Evolutionary conservation across 2,113 vertebrate genomes (phyloP).

Genomic region (Pseudopodoces humilis): DNA sequence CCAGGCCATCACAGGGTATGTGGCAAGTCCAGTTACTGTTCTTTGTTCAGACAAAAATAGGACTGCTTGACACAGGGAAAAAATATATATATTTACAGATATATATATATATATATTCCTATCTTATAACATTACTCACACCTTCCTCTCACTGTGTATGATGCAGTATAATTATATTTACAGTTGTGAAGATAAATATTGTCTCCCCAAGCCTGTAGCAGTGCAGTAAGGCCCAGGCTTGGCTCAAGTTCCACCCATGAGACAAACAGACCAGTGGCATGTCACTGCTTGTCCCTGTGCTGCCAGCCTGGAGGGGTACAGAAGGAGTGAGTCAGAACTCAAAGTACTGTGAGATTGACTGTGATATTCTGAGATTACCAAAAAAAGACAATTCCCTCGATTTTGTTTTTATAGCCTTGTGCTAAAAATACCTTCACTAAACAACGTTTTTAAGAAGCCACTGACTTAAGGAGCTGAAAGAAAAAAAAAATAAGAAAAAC

Average conservation of each 20-base stretch:
- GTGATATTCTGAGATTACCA: slow-evolving; percentile 3
- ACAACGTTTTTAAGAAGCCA: background rate
- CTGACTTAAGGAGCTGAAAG: background rate
- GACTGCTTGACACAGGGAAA: background rate
- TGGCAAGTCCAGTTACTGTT: background rate
- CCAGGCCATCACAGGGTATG: background rate
- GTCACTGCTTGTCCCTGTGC: slow-evolving; percentile 32
- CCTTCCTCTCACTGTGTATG: background rate
- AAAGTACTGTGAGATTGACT: background rate
- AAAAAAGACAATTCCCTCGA: slow-evolving; percentile 32
- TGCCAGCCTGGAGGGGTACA: background rate
- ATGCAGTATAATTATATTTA: background rate
- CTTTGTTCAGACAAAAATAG: background rate
- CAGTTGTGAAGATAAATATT: background rate
- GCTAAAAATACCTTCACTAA: slow-evolving; percentile 33
- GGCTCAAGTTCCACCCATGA: background rate
- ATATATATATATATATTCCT: background rate
- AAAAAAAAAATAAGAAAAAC: background rate
- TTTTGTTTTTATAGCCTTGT: background rate
- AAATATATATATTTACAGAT: background rate
- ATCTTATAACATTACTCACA: background rate
- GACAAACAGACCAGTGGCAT: background rate
- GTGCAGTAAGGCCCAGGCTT: background rate
- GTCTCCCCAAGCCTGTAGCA: background rate
- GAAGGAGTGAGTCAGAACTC: background rate